Percentiles rank a stretch among this genome's conserved stretches.
These are phyloP conservation scores for Microtus californicus DNA, from an alignment of 2,797 vertebrate species.

Conservation along the genomic window DNA sequence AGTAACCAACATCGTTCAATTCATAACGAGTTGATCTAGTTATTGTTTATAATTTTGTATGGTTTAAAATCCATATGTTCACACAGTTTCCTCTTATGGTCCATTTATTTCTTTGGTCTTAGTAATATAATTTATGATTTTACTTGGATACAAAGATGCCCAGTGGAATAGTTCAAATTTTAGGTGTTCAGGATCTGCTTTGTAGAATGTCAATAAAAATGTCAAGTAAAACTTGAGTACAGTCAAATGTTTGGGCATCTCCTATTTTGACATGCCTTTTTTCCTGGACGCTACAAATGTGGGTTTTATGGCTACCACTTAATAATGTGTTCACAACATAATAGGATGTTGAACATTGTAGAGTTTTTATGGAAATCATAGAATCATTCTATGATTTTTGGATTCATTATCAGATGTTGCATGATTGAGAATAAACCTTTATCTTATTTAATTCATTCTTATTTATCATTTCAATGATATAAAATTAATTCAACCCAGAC, in stretches of 20 bases:
- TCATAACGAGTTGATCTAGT: neutral
- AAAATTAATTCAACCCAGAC: neutral
- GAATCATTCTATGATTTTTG: neutral
- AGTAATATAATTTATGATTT: neutral
- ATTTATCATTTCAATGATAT: neutral
- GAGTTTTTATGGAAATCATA: rapidly evolving
- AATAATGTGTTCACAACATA: neutral
- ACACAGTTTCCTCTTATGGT: neutral
- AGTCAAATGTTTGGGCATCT: neutral
- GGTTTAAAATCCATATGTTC: neutral
- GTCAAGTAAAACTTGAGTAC: neutral
- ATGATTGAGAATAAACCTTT: neutral
- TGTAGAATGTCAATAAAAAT: neutral
- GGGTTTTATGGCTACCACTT: neutral
- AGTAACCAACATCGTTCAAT: neutral
- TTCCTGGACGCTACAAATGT: neutral
- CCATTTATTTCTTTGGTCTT: neutral
- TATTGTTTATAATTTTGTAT: neutral
- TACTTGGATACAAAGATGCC: neutral
- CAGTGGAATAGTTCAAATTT: neutral
- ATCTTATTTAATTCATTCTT: neutral
- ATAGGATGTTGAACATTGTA: neutral
- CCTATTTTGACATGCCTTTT: neutral
- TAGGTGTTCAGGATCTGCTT: neutral
- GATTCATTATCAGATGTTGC: neutral